Base-by-base conservation (phyloP, 1,140 invertebrate genomes). In the Chionoecetes opilio region DNA sequence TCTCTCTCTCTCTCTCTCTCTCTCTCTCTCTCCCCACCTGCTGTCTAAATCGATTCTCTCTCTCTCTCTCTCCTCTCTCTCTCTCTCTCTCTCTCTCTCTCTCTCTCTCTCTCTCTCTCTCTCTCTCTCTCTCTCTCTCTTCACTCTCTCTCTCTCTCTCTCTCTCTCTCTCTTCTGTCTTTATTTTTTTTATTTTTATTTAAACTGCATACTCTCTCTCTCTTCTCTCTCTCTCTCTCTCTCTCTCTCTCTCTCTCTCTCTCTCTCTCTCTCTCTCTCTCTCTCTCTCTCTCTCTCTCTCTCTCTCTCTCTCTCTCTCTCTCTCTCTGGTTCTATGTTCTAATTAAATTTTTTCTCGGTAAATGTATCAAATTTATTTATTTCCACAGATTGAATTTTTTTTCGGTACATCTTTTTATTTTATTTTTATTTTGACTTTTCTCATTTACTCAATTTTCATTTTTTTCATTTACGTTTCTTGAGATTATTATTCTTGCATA, bases 1-100 rank as follows among this genome's bases (percentile, higher is more conserved):
- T 90, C 88, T 90, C 88, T 90, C 88, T 90, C 88, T 90, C 88
- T 90, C 88, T 90, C 88, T 90, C 88, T 90, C 88, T 90, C 88
- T 90, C 88, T 90, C 88, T 90, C 88, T 41, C 35, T 38, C 38
- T 38, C 38, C 26, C 38, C 31, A 34, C 31, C 88, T 90, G 34
- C 26, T 29, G 14, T 41, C 46, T n/a, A n/a, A n/a, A n/a, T n/a
- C n/a, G n/a, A n/a, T n/a, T n/a, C n/a, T n/a, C n/a, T n/a, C n/a
- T n/a, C 37, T 38, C 88, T 90, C 37, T 90, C 21, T 90, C 37
- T 38, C n/a, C 82, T 85, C 11, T 3, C 0, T 85, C 0, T 85
- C 29, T n/a, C 29, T 85, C 34, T 87, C 35, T 8, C 17, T 87
- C 29, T 87, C n/a, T 26, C 85, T 32, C 31, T 32, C 26, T 21